These are phyloP conservation scores for Barypeithes pellucidus DNA, from an alignment of 2,888 invertebrate genomes.

Conservation along the genomic window DNA sequence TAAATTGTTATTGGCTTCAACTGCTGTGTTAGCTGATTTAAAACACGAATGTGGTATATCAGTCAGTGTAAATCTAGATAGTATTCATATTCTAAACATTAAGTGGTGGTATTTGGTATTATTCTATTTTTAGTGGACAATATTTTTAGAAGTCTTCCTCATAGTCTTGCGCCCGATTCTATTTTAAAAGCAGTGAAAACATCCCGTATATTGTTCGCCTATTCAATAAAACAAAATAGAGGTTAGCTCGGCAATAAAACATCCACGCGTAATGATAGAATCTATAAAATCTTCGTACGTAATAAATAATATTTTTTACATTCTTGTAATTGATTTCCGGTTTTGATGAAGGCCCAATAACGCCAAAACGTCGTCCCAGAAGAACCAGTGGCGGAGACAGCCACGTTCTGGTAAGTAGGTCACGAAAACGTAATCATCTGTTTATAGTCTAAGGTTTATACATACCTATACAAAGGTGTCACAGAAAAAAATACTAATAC, in stretches of 20 bases:
- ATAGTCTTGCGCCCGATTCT: slow-evolving; percentile 21
- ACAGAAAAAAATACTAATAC: too few relatives aligned
- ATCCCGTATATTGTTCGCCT: neutral
- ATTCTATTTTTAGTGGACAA: slow-evolving; percentile 47
- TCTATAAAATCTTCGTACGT: neutral
- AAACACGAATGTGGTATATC: slow-evolving; percentile 6
- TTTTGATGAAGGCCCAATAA: slow-evolving; percentile 63
- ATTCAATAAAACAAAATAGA: neutral
- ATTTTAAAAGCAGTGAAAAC: slow-evolving; percentile 19
- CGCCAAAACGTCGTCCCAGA: slow-evolving; percentile 69
- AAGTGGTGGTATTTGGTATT: slow-evolving; percentile 29
- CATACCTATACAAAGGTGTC: too few relatives aligned
- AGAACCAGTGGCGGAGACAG: slow-evolving; percentile 69
- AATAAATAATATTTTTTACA: neutral
- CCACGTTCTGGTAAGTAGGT: slow-evolving; percentile 67
- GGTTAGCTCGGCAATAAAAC: neutral
- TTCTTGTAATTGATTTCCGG: slow-evolving; percentile 3
- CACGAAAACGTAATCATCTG: too few relatives aligned
- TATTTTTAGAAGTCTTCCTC: slow-evolving; percentile 49
- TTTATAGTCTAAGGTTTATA: neutral
- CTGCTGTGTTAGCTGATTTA: neutral
- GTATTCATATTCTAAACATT: slow-evolving; percentile 14
- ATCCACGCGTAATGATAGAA: slow-evolving; percentile 7
- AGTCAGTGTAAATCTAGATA: neutral
- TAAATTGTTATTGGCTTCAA: neutral